Conservation (phyloP, 2,888 invertebrate genomes). For the Emesis castigata region DNA sequence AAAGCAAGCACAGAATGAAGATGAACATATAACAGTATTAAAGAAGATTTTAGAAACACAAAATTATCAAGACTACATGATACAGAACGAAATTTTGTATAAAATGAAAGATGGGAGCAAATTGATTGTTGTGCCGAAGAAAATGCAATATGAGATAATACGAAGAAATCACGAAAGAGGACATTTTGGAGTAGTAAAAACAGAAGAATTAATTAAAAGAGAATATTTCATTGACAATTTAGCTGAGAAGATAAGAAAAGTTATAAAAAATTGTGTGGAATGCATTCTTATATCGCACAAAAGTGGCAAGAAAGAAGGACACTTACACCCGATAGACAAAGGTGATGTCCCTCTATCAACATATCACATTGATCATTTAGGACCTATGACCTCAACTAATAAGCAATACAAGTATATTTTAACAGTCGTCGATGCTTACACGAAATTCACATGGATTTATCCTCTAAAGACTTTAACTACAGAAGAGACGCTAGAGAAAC, state of each 20-base stretch:
- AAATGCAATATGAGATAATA: no score
- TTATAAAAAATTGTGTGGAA: slow-evolving; percentile 48
- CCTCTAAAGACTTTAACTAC: slow-evolving; percentile 70
- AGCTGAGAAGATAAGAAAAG: no score
- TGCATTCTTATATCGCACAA: slow-evolving; percentile 51
- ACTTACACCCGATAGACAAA: slow-evolving; percentile 72
- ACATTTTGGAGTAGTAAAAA: no score
- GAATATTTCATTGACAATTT: no score
- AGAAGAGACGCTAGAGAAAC: slow-evolving; percentile 70
- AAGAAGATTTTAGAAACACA: slow-evolving; percentile 51
- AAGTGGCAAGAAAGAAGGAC: slow-evolving; percentile 71
- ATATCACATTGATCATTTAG: slow-evolving; percentile 73
- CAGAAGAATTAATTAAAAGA: no score
- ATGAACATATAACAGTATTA: slow-evolving; percentile 35
- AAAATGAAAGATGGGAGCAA: slow-evolving; percentile 45
- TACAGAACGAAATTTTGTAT: slow-evolving; percentile 46
- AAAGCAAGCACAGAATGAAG: slow-evolving; percentile 53
- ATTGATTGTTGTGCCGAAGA: background rate
- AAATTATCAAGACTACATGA: slow-evolving; percentile 44
- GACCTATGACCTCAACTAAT: slow-evolving; percentile 70
- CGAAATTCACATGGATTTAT: slow-evolving; percentile 73
- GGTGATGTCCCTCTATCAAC: slow-evolving; percentile 70
- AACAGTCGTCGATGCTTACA: slow-evolving; percentile 71
- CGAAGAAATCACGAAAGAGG: no score
- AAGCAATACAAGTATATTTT: slow-evolving; percentile 73